These are phyloP conservation scores for Drosophila setosimentum DNA, from an alignment of 2,888 invertebrate genomes.

Conservation along the genomic window DNA sequence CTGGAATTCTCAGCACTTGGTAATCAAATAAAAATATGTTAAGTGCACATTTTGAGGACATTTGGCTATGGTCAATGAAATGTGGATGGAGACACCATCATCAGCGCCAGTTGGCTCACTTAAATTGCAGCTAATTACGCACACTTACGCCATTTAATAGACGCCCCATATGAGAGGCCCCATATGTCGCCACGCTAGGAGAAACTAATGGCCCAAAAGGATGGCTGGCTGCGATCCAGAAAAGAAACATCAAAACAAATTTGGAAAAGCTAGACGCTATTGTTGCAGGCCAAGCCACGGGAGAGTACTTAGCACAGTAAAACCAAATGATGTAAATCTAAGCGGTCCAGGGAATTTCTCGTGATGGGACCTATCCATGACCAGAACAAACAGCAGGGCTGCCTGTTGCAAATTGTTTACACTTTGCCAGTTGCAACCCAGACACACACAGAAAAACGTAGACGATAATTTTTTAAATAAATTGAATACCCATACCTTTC, in stretches of 20 bases:
- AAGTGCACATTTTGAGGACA: constrained; percentile 58
- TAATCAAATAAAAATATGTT: constrained; percentile 55
- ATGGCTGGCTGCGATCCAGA: constrained; percentile 20
- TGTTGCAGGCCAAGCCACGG: constrained; percentile 25
- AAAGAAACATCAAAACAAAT: constrained; percentile 2
- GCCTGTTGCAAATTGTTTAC: constrained; percentile 58
- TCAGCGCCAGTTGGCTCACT: constrained; percentile 50
- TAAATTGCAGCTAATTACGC: constrained; percentile 72
- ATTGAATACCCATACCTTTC: constrained; percentile 2
- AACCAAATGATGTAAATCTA: constrained; percentile 39
- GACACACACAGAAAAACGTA: neutral
- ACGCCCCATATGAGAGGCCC: constrained; percentile 55
- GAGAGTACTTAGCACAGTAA: constrained; percentile 21
- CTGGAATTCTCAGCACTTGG: constrained; percentile 39
- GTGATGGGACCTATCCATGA: constrained; percentile 33
- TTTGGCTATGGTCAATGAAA: constrained; percentile 63
- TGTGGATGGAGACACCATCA: constrained; percentile 53
- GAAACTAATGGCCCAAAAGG: constrained; percentile 53
- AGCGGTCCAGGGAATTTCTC: constrained; percentile 17
- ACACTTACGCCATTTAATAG: constrained; percentile 56
- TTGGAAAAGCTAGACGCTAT: constrained; percentile 21
- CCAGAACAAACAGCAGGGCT: constrained; percentile 47
- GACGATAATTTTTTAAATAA: constrained; percentile 29
- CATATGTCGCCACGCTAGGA: constrained; percentile 50
- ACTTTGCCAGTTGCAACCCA: constrained; percentile 37